Conservation (phyloP, 2,113 vertebrate species). For the Burhinus bistriatus region DNA sequence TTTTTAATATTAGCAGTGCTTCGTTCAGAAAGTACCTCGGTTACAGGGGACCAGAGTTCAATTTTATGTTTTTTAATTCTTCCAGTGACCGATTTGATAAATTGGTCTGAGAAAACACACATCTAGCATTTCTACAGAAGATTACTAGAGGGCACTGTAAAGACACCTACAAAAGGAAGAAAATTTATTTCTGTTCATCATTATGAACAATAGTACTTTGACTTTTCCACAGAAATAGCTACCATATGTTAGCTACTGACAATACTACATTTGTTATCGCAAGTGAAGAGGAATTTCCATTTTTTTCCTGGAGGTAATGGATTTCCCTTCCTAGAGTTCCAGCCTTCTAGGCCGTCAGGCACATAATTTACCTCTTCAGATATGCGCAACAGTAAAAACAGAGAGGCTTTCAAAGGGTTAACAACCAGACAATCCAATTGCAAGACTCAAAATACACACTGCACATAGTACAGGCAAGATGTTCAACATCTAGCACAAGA, state of each 20-base stretch:
- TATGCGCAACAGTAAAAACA: not conserved
- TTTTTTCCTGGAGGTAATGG: not conserved
- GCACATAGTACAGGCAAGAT: not conserved
- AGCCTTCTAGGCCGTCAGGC: not conserved
- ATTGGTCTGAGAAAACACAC: not conserved
- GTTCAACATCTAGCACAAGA: not conserved
- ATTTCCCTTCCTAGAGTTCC: not conserved
- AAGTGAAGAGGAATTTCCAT: not conserved
- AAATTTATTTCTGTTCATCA: not conserved
- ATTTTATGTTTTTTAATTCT: not conserved
- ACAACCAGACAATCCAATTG: not conserved
- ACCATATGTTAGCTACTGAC: not conserved
- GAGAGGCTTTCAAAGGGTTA: not conserved
- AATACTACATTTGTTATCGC: not conserved
- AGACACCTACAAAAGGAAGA: constrained; percentile 11
- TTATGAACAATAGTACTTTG: not conserved
- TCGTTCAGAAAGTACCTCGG: not conserved
- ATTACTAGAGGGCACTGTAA: constrained; percentile 59
- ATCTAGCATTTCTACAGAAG: constrained; percentile 26
- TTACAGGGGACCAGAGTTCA: not conserved
- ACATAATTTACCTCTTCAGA: not conserved
- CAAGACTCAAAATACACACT: not conserved
- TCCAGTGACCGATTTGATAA: not conserved
- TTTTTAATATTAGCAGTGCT: not conserved
- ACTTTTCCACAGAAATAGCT: constrained; percentile 25